Percentiles rank a stretch among this genome's conserved stretches.
These are phyloP conservation scores for Lottia scabra DNA, from an alignment of 2,888 invertebrate species.

Conservation along the genomic window DNA sequence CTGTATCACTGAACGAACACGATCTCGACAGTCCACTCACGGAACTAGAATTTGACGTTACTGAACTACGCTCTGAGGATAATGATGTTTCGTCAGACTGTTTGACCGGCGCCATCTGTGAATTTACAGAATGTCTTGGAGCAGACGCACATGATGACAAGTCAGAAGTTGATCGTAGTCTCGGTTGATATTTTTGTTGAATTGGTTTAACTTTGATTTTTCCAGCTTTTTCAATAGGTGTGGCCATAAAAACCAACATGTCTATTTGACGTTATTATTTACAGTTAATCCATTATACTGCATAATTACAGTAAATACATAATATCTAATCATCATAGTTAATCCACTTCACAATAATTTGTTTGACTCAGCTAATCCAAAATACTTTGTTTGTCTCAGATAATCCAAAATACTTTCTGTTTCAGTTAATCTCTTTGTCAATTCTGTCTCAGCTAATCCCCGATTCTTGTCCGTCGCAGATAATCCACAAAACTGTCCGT, in stretches of 20 bases:
- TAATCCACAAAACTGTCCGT: too few relatives aligned
- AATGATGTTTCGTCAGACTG: neutral
- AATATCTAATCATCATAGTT: too few relatives aligned
- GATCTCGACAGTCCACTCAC: neutral
- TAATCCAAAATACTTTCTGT: too few relatives aligned
- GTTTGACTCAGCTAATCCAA: too few relatives aligned
- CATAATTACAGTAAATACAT: too few relatives aligned
- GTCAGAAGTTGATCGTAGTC: neutral
- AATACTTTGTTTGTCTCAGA: too few relatives aligned
- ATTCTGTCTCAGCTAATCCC: too few relatives aligned
- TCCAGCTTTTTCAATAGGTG: slow-evolving; percentile 8
- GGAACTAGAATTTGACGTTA: neutral
- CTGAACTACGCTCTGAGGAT: neutral
- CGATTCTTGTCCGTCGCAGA: too few relatives aligned
- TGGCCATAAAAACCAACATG: slow-evolving; percentile 16
- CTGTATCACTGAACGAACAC: neutral
- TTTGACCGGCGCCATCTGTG: neutral
- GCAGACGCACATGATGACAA: neutral
- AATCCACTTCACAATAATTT: too few relatives aligned
- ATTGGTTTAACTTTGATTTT: slow-evolving; percentile 11
- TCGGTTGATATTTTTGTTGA: neutral
- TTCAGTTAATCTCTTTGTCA: too few relatives aligned
- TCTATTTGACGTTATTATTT: neutral
- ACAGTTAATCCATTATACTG: too few relatives aligned
- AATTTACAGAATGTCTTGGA: neutral